phyloP scores from a whole-genome alignment of 1,140 invertebrate genomes.

The Akabosia matsudoensis region DNA sequence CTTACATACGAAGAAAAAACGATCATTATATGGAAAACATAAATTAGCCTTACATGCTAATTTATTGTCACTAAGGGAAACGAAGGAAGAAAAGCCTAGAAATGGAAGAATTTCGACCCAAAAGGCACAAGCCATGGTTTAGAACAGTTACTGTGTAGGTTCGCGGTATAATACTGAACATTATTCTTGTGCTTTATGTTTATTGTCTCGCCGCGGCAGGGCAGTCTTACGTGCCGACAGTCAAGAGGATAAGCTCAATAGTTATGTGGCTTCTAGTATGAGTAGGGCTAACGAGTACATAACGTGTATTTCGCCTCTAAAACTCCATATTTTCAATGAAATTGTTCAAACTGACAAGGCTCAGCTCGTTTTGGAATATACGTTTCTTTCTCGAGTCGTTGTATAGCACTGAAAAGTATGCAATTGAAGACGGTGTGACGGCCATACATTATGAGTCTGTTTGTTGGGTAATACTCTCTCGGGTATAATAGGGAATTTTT shows the following conservation, averaged over 20 bases:
- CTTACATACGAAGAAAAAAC: background rate
- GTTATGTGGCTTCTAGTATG: background rate
- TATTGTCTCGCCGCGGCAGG: conserved; percentile 1
- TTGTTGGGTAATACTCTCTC: background rate
- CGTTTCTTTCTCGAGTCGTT: background rate
- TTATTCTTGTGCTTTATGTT: conserved; percentile 11
- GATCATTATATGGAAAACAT: conserved; percentile 31
- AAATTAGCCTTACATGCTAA: conserved; percentile 38
- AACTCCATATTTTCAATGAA: background rate
- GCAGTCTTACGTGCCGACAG: background rate
- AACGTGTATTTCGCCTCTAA: background rate
- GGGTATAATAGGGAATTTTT: background rate
- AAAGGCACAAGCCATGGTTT: too few relatives aligned
- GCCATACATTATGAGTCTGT: background rate
- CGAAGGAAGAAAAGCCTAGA: background rate
- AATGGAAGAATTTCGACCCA: too few relatives aligned
- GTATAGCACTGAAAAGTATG: background rate
- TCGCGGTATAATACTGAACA: background rate
- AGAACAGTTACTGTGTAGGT: too few relatives aligned
- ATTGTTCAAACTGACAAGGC: background rate
- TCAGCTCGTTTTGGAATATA: background rate
- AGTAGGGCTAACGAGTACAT: too few relatives aligned
- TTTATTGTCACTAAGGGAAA: conserved; percentile 35
- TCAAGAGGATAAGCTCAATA: background rate
- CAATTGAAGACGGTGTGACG: background rate